A percentile compares a stretch with the other conserved stretches of the same genome.
phyloP scores from a whole-genome alignment of 2,797 vertebrate genomes.

The Astyanax mexicanus region DNA sequence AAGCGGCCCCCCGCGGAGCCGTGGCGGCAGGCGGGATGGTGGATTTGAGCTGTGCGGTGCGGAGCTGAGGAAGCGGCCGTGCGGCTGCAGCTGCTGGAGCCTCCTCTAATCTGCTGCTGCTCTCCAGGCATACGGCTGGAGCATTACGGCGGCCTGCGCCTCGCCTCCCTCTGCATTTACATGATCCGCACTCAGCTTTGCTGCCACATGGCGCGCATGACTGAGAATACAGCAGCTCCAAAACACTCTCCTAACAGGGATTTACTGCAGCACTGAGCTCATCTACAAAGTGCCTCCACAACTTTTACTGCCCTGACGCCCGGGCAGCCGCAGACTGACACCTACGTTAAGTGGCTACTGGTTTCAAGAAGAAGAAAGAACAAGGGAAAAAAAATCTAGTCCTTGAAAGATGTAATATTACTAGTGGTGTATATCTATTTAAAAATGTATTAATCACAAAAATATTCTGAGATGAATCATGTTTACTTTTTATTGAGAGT shows the following conservation, averaged over 20 bases:
- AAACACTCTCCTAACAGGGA: constrained; percentile 68
- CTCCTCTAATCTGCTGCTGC: constrained; percentile 89
- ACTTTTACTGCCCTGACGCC: constrained; percentile 33
- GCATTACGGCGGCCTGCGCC: constrained; percentile 82
- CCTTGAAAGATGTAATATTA: not conserved
- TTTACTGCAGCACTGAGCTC: constrained; percentile 38
- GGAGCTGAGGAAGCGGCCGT: constrained; percentile 61
- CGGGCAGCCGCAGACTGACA: constrained; percentile 7
- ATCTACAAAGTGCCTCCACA: constrained; percentile 35
- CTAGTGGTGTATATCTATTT: no score
- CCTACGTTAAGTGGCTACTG: not conserved
- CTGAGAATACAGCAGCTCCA: constrained; percentile 72
- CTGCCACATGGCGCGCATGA: constrained; percentile 72
- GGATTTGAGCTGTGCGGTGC: constrained; percentile 71
- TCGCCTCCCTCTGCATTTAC: constrained; percentile 73
- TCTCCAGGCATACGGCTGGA: constrained; percentile 91
- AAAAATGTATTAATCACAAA: no score
- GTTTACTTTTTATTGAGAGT: no score
- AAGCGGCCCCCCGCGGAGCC: constrained; percentile 70
- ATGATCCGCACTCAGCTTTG: constrained; percentile 82
- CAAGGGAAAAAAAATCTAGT: not conserved
- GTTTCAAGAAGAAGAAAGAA: no score
- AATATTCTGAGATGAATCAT: no score
- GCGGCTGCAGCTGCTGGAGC: constrained; percentile 68
- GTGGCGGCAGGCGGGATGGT: constrained; percentile 64